Conservation (phyloP, 2,888 invertebrate species). For the Nyleta sp. region DNA sequence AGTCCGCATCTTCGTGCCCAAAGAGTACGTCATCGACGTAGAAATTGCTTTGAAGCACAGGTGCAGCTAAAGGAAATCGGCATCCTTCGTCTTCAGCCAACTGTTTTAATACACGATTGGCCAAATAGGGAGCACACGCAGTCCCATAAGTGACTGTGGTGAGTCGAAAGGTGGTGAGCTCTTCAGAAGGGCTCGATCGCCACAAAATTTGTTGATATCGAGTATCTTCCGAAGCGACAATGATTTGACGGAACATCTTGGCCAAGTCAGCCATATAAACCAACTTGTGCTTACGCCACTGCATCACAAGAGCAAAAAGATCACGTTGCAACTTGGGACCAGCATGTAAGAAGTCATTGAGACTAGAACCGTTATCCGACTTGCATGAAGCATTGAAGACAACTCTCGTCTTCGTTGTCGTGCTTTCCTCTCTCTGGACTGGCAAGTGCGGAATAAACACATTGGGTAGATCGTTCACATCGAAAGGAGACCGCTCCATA, state of each 20-base stretch:
- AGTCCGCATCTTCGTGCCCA: constrained; percentile 4
- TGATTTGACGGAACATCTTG: constrained; percentile 49
- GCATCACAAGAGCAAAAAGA: constrained; percentile 9
- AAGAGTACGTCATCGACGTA: constrained; percentile 11
- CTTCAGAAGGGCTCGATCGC: background rate
- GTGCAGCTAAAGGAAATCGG: constrained; percentile 8
- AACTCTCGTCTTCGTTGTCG: constrained; percentile 36
- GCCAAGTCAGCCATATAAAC: constrained; percentile 38
- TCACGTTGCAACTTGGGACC: constrained; percentile 40
- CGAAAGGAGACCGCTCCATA: background rate
- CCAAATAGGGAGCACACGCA: constrained; percentile 23
- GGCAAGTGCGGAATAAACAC: constrained; percentile 48
- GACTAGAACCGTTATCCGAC: constrained; percentile 32
- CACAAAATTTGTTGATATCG: constrained; percentile 7
- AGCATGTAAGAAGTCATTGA: constrained; percentile 44
- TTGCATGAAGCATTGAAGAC: constrained; percentile 59
- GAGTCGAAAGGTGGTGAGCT: background rate
- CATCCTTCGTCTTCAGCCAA: constrained; percentile 17
- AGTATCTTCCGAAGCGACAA: constrained; percentile 7
- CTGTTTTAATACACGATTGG: constrained; percentile 27
- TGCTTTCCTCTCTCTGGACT: constrained; percentile 29
- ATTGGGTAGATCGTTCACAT: background rate
- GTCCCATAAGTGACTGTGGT: constrained; percentile 37
- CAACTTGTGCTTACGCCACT: constrained; percentile 27
- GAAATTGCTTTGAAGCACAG: constrained; percentile 4